Base-by-base conservation (phyloP, 1,140 invertebrate species). In the Diachasma alloeum region DNA sequence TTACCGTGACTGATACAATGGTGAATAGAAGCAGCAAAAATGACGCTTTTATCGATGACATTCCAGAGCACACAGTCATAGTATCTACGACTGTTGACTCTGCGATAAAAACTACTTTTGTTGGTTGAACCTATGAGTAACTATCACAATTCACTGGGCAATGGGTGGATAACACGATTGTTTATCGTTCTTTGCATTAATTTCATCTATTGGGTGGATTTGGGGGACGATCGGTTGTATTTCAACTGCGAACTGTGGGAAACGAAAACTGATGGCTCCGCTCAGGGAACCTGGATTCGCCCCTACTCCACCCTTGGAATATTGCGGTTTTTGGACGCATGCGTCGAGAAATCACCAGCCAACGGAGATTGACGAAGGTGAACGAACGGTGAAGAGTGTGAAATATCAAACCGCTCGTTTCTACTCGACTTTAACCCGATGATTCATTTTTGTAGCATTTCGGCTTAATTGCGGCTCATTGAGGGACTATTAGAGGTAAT, bases 41-140 rank as follows among this genome's bases (percentile, higher is more conserved):
- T 63, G 59, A 63, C 59, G 59, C 59, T 63, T 63, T 63, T 31
- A 31, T 63, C 59, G 59, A 63, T 63, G 59, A 63, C 59, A 63
- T 63, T 63, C 59, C 59, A 63, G 59, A 63, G 59, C 19, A 26
- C 24, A 24, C 59, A 63, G 59, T 63, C 59, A 63, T 22, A 56
- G 48, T 56, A 42, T 15, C 48, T 63, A 63, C 6, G 59, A 26
- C 59, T 63, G 59, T 63, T 26, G 59, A 63, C 59, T 63, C 59
- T 26, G 53, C 53, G 24, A 63, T 63, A 11, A 26, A 26, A 63
- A 26, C 13, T 24, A 26, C 0, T 63, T 1, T 63, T 63, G 19
- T 26, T 63, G 24, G 24, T 26, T 63, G 8, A 24, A 63, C 59
- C 10, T 11, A 15, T 9, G 6, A 26, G 1, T 63, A 63, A 63